These are phyloP conservation scores for Cardinalis cardinalis DNA, from an alignment of 2,113 vertebrate species.

Conservation along the genomic window DNA sequence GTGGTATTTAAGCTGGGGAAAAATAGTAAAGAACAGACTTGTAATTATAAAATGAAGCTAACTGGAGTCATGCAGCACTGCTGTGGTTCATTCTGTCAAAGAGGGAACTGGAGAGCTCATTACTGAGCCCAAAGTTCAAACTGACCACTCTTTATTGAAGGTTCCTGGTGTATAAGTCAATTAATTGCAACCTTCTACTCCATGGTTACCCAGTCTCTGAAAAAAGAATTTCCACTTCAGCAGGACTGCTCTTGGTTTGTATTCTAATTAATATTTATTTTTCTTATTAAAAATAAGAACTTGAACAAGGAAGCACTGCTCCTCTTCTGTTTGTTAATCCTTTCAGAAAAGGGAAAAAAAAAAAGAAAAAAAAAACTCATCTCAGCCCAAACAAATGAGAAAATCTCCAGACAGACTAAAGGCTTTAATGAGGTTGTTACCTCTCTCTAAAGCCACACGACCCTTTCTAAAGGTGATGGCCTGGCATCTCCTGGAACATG, in stretches of 20 bases:
- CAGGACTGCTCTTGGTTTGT: neutral
- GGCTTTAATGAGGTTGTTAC: conserved; percentile 23
- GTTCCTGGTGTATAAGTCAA: neutral
- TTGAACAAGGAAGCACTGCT: neutral
- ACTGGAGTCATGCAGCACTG: neutral
- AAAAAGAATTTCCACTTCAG: neutral
- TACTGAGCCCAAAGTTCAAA: conserved; percentile 36
- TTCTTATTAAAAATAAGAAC: conserved; percentile 25
- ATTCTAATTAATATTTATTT: conserved; percentile 37
- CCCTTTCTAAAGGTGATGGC: neutral
- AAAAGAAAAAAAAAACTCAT: neutral
- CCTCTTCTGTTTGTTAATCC: conserved; percentile 26
- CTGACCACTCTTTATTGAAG: neutral
- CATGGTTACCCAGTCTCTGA: neutral
- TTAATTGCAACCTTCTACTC: conserved; percentile 12
- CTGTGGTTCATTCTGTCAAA: neutral
- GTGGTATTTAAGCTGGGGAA: conserved; percentile 21
- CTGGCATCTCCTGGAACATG: neutral
- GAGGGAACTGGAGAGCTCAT: conserved; percentile 3
- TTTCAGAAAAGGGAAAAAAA: neutral
- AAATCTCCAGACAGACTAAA: conserved; percentile 1
- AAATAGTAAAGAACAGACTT: conserved; percentile 27
- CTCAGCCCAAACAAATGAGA: conserved; percentile 34
- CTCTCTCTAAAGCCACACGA: neutral
- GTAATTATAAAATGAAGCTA: conserved; percentile 31